A percentile compares a stretch with the other conserved stretches of the same genome.
Evolutionary conservation across 2,797 vertebrate species (phyloP).

Genomic region (Myotis planiceps): DNA sequence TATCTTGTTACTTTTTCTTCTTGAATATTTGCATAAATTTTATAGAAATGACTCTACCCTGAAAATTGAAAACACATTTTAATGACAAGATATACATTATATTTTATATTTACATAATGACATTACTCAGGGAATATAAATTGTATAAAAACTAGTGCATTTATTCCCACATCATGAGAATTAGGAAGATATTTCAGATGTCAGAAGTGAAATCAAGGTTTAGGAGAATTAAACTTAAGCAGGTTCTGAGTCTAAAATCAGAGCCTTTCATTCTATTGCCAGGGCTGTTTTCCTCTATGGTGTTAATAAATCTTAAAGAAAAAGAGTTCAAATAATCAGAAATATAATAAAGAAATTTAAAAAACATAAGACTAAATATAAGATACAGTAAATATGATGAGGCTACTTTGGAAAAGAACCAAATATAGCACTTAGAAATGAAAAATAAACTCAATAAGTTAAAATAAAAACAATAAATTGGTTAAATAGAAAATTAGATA

Average conservation of each 20-base stretch:
- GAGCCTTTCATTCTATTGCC: neutral
- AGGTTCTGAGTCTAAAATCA: neutral
- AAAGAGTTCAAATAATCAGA: neutral
- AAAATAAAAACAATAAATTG: neutral
- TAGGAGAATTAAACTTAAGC: neutral
- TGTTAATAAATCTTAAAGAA: neutral
- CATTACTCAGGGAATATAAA: neutral
- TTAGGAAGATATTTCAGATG: neutral
- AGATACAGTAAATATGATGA: neutral
- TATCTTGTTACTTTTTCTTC: neutral
- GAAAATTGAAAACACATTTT: neutral
- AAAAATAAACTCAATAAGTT: neutral
- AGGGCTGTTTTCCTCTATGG: neutral
- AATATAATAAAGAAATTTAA: neutral
- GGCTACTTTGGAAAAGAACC: neutral
- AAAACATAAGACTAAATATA: neutral
- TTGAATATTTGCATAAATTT: neutral
- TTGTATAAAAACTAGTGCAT: neutral
- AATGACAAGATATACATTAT: neutral
- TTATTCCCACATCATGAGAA: neutral
- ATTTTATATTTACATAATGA: neutral
- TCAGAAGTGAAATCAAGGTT: neutral
- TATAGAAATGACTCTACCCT: neutral
- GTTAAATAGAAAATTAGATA: neutral
- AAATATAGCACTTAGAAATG: neutral